These are phyloP conservation scores for Acrocephalus scirpaceus DNA, from an alignment of 2,797 vertebrate genomes.

Conservation along the genomic window DNA sequence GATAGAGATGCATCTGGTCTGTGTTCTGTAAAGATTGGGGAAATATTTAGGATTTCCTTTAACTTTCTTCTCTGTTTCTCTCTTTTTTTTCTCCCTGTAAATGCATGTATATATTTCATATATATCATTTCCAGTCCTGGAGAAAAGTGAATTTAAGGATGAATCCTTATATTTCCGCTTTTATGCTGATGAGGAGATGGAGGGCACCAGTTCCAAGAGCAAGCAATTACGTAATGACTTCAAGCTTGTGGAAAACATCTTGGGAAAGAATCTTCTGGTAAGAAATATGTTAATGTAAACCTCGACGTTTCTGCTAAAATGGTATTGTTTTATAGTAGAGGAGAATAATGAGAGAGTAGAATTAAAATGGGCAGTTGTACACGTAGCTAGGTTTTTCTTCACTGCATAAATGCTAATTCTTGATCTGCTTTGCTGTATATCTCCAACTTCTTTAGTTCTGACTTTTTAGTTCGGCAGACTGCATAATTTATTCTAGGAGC, in stretches of 20 bases:
- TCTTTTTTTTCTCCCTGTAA: neutral
- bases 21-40: neutral
- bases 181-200: conserved; percentile 96
- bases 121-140: conserved; percentile 84
- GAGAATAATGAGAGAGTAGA: neutral
- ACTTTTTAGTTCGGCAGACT: neutral
- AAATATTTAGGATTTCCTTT: conserved; percentile 3
- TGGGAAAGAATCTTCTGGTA: conserved; percentile 94
- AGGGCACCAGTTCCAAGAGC: conserved; percentile 91
- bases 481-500: neutral
- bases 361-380: neutral
- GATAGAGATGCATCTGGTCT: neutral
- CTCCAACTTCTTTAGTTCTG: neutral
- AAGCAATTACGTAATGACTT: conserved; percentile 97
- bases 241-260: conserved; percentile 94
- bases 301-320: neutral
- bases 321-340: neutral
- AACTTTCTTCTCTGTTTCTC: neutral
- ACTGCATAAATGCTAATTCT: neutral
- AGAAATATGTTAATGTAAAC: conserved; percentile 51
- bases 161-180: conserved; percentile 98
- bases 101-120: neutral
- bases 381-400: neutral
- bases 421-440: neutral
- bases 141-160: conserved; percentile 98